Percentiles rank a stretch among this genome's conserved stretches.
Evolutionary conservation across 2,888 invertebrate species (phyloP).

Genomic region (Tenthredo distinguenda): DNA sequence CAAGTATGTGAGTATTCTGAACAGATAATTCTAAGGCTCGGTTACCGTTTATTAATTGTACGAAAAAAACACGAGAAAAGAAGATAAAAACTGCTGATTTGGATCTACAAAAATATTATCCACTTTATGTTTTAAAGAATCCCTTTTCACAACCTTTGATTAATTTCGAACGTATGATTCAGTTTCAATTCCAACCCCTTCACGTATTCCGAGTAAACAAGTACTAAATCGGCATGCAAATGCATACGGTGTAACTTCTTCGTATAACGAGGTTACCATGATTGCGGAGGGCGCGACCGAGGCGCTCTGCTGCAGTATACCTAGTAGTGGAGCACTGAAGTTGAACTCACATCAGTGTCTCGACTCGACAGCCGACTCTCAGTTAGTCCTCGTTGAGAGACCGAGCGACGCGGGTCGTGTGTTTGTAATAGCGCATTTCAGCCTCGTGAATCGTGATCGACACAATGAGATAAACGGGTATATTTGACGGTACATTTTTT

Average conservation of each 20-base stretch:
- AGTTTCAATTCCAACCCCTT: background rate
- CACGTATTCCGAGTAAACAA: background rate
- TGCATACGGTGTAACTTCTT: background rate
- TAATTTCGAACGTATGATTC: background rate
- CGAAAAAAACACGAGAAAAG: too few relatives aligned
- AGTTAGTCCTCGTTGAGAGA: conserved; percentile 12
- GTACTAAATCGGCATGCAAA: background rate
- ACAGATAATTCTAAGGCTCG: background rate
- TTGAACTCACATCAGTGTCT: background rate
- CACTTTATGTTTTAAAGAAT: background rate
- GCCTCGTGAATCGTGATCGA: conserved; percentile 2
- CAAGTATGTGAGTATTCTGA: background rate
- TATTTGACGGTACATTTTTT: background rate
- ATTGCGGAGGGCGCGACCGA: conserved; percentile 13
- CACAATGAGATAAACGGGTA: background rate
- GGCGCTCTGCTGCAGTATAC: background rate
- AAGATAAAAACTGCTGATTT: background rate
- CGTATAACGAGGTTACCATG: background rate
- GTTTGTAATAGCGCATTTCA: background rate
- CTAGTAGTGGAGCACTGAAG: background rate
- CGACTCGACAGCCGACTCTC: too few relatives aligned
- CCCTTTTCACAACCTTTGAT: background rate
- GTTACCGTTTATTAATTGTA: background rate
- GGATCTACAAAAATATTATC: background rate
- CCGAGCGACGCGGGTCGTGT: background rate